phyloP scores from a whole-genome alignment of 2,888 invertebrate species.

The Alsophila aescularia region DNA sequence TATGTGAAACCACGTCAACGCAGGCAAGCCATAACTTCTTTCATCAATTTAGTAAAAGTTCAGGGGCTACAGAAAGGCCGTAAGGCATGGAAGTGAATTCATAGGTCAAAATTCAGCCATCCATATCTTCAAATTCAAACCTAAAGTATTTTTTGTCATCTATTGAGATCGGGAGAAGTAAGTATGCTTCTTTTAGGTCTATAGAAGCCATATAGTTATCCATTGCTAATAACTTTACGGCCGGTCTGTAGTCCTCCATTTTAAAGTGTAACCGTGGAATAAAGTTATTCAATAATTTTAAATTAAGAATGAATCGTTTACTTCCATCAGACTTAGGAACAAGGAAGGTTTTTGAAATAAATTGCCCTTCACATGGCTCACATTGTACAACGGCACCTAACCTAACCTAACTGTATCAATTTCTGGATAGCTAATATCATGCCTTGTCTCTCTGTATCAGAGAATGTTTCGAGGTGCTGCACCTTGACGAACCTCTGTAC shows the following conservation, averaged over 20 bases:
- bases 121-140: conserved; percentile 23
- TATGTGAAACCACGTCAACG: background rate
- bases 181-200: conserved; percentile 37
- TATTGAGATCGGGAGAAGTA: conserved; percentile 26
- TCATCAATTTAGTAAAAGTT: conserved; percentile 32
- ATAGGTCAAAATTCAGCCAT: conserved; percentile 2
- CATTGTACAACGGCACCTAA: background rate
- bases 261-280: conserved; percentile 33
- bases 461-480: background rate
- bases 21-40: conserved; percentile 11
- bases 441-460: background rate
- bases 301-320: conserved; percentile 35
- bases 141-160: conserved; percentile 30
- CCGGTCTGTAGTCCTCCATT: conserved; percentile 40
- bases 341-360: conserved; percentile 34
- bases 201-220: conserved; percentile 35
- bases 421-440: background rate
- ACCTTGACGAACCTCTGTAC: background rate
- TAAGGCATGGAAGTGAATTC: conserved; percentile 33
- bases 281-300: conserved; percentile 37
- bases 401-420: too few species aligned
- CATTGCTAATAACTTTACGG: conserved; percentile 19
- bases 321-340: conserved; percentile 31
- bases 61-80: conserved; percentile 29
- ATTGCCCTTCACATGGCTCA: conserved; percentile 2